phyloP scores from a whole-genome alignment of 2,888 invertebrate genomes.

The Mellilla xanthometata region DNA sequence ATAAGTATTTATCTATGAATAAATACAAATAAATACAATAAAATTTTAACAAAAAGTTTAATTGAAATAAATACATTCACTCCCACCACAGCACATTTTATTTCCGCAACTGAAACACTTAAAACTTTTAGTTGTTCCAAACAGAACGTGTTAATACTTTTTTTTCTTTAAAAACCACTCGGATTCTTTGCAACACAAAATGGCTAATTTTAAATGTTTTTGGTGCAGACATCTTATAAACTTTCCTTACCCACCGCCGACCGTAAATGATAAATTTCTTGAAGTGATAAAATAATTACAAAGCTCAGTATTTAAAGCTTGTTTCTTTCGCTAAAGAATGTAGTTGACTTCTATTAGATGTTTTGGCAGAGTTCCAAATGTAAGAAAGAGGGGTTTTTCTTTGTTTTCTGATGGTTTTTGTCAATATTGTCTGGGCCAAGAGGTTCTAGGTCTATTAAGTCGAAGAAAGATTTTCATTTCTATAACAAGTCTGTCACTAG shows the following conservation, averaged over 20 bases:
- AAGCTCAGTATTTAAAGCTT: slow-evolving; percentile 17
- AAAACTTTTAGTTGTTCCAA: background rate
- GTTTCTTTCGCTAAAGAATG: slow-evolving; percentile 31
- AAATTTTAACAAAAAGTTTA: too few species aligned
- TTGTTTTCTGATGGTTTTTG: slow-evolving; percentile 53
- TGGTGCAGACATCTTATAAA: slow-evolving; percentile 7
- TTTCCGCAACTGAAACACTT: background rate
- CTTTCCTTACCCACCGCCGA: background rate
- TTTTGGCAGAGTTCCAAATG: slow-evolving; percentile 48
- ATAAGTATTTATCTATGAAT: too few species aligned
- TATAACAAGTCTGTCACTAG: too few species aligned
- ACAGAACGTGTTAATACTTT: slow-evolving; percentile 6
- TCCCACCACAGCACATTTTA: background rate
- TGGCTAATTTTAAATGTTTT: slow-evolving; percentile 4
- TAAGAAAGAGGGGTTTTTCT: slow-evolving; percentile 46
- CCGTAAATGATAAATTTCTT: slow-evolving; percentile 8
- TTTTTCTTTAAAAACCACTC: background rate
- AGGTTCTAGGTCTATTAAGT: slow-evolving; percentile 11
- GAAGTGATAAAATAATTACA: slow-evolving; percentile 11
- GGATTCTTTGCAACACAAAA: background rate
- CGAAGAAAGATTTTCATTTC: slow-evolving; percentile 11
- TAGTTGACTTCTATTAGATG: slow-evolving; percentile 42
- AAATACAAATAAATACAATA: too few species aligned
- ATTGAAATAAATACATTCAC: background rate
- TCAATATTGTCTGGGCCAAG: slow-evolving; percentile 48